Base-by-base conservation (phyloP, 2,888 invertebrate species). In the Margaritifera margaritifera region DNA sequence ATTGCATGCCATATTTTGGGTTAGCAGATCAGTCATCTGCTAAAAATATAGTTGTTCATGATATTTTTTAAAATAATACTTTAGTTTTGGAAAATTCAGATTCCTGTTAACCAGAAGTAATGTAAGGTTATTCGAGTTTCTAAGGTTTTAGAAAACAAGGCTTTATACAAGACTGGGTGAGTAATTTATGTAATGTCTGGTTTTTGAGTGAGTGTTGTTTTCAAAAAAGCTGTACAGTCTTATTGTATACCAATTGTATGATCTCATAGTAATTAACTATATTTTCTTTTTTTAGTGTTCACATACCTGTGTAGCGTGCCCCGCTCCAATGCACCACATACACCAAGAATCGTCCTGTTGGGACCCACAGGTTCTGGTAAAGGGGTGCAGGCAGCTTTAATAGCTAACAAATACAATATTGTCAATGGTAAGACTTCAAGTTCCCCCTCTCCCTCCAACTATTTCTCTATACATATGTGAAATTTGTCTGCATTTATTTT, bases 391-490 rank as follows among this genome's bases (percentile, higher is more conserved):
- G 89, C 89, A 5, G 84, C 86, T 5, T 82, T 89, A 42, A 74
- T 90, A 59, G 88, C 90, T 56, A 87, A 84, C 75, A 89, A 90
- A 78, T 90, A 90, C 78, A 88, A 89, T 70, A 80, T 90, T 72
- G 88, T 90, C 50, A 87, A 89, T 78, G 86, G 89, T 88, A 73
- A 72, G 82, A 42, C 15, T 15, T 15, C 11, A 42, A 6, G 31
- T 31, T 61, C 18, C 4, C 20, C 5, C 11, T 22, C 42, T 18
- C 18, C 19, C 61, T 51, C 20, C 5, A 22, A 19, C 27, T 60
- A 25, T 31, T 62, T 27, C 18, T 52, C 18, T 60, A 22, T 24
- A 22, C 18, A 11, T 61, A 6, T 66, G 25, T 24, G n/a, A 27
- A 51, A 66, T 61, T 19, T 51, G 20, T 61, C 42, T 52, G 6